These are phyloP conservation scores for Neoitamus cyanurus DNA, from an alignment of 2,888 invertebrate genomes.

Conservation along the genomic window DNA sequence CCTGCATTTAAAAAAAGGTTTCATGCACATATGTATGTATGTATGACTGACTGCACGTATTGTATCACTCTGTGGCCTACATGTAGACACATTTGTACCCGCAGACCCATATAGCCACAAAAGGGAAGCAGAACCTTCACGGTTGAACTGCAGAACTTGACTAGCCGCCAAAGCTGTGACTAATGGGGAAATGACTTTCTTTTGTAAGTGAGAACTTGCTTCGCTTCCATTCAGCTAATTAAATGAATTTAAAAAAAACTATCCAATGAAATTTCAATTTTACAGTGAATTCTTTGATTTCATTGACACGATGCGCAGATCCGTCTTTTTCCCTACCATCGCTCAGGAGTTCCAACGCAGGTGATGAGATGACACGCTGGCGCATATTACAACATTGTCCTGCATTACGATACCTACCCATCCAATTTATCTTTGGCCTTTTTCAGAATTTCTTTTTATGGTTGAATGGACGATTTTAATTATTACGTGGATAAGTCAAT, in stretches of 20 bases:
- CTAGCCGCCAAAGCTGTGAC: slow-evolving; percentile 40
- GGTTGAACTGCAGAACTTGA: background rate
- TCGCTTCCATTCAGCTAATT: slow-evolving; percentile 25
- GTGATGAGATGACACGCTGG: slow-evolving; percentile 6
- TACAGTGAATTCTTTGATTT: slow-evolving; percentile 43
- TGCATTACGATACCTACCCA: slow-evolving; percentile 26
- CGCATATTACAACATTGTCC: slow-evolving; percentile 9
- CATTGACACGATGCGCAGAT: background rate
- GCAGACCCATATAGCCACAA: background rate
- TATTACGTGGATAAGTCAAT: background rate
- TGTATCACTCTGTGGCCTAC: background rate
- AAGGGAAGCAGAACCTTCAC: background rate
- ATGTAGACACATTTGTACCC: background rate
- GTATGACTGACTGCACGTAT: background rate
- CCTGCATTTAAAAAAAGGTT: background rate
- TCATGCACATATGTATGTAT: background rate
- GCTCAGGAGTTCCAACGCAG: background rate
- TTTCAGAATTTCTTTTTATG: slow-evolving; percentile 5
- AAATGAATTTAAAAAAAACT: slow-evolving; percentile 32
- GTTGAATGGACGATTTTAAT: slow-evolving; percentile 30
- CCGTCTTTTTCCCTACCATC: slow-evolving; percentile 28
- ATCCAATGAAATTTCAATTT: slow-evolving; percentile 46
- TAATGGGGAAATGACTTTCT: slow-evolving; percentile 47
- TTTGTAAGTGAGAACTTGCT: slow-evolving; percentile 20
- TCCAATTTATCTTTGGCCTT: slow-evolving; percentile 9